phyloP scores from a whole-genome alignment of 2,113 vertebrate species.

The Notechis scutatus region DNA sequence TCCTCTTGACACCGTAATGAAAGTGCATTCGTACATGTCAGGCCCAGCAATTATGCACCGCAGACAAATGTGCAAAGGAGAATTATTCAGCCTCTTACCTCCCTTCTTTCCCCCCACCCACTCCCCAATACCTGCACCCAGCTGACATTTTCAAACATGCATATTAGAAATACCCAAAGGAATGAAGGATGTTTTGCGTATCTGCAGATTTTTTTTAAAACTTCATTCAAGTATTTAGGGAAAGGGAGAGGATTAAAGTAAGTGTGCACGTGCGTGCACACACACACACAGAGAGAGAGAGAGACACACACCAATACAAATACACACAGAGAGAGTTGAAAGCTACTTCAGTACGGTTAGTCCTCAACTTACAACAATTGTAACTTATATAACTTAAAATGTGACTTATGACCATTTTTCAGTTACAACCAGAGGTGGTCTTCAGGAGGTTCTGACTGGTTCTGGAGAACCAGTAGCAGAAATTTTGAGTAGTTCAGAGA shows the following conservation, averaged over 20 bases:
- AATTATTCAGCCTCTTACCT: slow-evolving; percentile 65
- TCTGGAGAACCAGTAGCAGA: too few species aligned
- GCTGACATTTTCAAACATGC: slow-evolving; percentile 73
- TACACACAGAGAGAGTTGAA: background rate
- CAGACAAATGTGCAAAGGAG: slow-evolving; percentile 64
- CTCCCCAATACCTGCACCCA: background rate
- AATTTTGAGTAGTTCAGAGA: too few species aligned
- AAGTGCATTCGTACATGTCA: slow-evolving; percentile 78
- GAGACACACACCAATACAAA: too few species aligned
- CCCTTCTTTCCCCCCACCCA: background rate
- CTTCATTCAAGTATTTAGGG: slow-evolving; percentile 6
- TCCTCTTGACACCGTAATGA: slow-evolving; percentile 80
- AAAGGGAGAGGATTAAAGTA: background rate
- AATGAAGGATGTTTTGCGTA: slow-evolving; percentile 6
- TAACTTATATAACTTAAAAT: too few species aligned
- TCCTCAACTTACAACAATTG: too few species aligned
- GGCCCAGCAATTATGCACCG: slow-evolving; percentile 74
- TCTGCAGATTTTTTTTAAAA: background rate
- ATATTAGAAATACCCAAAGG: slow-evolving; percentile 67
- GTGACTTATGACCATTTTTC: too few species aligned
- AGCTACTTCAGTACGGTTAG: background rate
- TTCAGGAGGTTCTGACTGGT: too few species aligned
- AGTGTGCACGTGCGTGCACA: background rate
- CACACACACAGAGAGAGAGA: too few species aligned
- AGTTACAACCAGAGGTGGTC: too few species aligned